Evolutionary conservation across 2,113 vertebrate species (phyloP).

Genomic region (Myiopsitta monachus): DNA sequence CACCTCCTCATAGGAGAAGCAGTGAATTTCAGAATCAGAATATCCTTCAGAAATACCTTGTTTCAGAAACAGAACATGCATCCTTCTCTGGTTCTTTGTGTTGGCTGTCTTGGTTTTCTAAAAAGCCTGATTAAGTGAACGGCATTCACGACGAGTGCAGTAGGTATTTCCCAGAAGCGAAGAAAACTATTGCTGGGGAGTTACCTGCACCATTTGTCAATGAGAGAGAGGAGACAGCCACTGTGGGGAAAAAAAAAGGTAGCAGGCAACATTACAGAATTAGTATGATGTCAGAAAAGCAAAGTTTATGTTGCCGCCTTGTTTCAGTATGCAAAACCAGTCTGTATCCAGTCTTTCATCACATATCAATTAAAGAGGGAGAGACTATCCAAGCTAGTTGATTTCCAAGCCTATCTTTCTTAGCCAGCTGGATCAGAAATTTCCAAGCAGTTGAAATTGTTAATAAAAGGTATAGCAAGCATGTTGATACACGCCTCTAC

Average conservation of each 20-base stretch:
- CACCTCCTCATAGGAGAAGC: not conserved
- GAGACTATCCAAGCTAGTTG: not conserved
- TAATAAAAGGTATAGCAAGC: not conserved
- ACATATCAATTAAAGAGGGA: slow-evolving; percentile 21
- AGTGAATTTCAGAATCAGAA: not conserved
- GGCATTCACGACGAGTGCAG: not conserved
- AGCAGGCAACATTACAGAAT: not conserved
- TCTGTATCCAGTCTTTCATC: slow-evolving; percentile 19
- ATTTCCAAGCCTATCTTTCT: slow-evolving; percentile 4
- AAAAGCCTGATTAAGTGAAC: not conserved
- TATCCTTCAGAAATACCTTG: not conserved
- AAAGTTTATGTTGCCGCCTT: not conserved
- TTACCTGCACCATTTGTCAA: not conserved
- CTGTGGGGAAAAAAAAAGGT: not conserved
- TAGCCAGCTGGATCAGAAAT: slow-evolving; percentile 10
- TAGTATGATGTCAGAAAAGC: not conserved
- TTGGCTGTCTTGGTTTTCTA: not conserved
- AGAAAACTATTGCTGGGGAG: not conserved
- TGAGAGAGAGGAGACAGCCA: not conserved
- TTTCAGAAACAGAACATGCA: not conserved
- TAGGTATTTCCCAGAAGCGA: not conserved
- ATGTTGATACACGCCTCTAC: not conserved
- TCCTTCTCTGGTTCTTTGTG: not conserved
- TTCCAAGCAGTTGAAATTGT: not conserved
- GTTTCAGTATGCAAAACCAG: not conserved